Evolutionary conservation across 2,113 vertebrate genomes (phyloP).

Genomic region (Porphyrio hochstetteri): DNA sequence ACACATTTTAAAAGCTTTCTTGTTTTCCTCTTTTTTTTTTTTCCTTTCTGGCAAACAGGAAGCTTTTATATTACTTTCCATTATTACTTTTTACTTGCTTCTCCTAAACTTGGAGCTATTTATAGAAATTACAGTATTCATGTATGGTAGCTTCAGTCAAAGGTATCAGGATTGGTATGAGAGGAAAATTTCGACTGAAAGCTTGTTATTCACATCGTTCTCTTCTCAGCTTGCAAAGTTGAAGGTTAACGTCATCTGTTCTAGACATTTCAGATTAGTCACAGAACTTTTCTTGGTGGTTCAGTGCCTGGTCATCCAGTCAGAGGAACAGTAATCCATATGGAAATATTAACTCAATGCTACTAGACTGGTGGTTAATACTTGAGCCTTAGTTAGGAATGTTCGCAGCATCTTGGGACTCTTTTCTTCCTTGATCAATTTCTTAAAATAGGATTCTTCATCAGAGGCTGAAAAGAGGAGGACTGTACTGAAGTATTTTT

Average conservation of each 20-base stretch:
- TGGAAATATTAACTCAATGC: constrained; percentile 78
- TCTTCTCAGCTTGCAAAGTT: constrained; percentile 76
- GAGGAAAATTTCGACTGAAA: constrained; percentile 65
- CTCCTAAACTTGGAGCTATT: constrained; percentile 61
- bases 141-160: constrained; percentile 66
- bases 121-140: constrained; percentile 64
- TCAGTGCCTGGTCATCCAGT: constrained; percentile 79
- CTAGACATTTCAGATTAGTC: constrained; percentile 75
- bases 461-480: constrained; percentile 98
- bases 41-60: constrained; percentile 59
- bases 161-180: constrained; percentile 48
- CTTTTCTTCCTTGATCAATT: constrained; percentile 92
- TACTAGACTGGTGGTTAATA: constrained; percentile 80
- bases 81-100: constrained; percentile 42
- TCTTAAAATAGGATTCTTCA: constrained; percentile 98
- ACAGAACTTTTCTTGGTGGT: constrained; percentile 75
- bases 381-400: constrained; percentile 81
- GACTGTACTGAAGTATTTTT: constrained; percentile 95
- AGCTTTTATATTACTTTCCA: constrained; percentile 42
- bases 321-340: constrained; percentile 78
- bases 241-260: constrained; percentile 74
- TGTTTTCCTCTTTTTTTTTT: neutral
- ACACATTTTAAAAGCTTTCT: constrained; percentile 59
- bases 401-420: constrained; percentile 79
- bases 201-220: constrained; percentile 72